These are phyloP conservation scores for Oncorhynchus keta DNA, from an alignment of 2,113 vertebrate genomes.

Conservation along the genomic window DNA sequence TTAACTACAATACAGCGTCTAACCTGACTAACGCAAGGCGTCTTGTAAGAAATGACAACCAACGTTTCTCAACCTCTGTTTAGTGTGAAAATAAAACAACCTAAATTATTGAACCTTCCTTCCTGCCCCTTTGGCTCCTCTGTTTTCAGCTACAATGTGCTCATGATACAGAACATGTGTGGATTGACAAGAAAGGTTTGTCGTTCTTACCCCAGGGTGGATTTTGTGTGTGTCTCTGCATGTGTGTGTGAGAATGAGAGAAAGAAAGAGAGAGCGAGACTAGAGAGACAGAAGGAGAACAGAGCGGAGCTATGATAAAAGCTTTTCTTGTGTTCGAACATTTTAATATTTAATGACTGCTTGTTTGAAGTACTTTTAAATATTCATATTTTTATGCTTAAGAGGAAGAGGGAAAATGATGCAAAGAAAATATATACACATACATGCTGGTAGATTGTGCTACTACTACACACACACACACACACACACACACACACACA, in stretches of 20 bases:
- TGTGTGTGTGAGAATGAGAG: constrained; percentile 16
- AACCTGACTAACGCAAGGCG: neutral
- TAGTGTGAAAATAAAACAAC: constrained; percentile 30
- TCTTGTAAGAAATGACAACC: constrained; percentile 40
- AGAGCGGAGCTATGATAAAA: constrained; percentile 58
- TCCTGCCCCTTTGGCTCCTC: constrained; percentile 11
- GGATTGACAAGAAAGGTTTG: constrained; percentile 41
- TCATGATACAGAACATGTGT: constrained; percentile 49
- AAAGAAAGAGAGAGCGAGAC: constrained; percentile 21
- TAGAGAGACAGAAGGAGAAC: constrained; percentile 44
- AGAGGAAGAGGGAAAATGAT: constrained; percentile 65
- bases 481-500: constrained; percentile 13
- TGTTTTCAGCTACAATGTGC: constrained; percentile 50
- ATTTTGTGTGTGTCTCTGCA: constrained; percentile 24
- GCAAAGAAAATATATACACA: constrained; percentile 49
- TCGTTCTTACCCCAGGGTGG: constrained; percentile 53
- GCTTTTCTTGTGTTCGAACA: constrained; percentile 56
- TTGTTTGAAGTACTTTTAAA: constrained; percentile 76
- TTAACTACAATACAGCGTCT: neutral
- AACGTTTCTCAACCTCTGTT: constrained; percentile 19
- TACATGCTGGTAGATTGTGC: constrained; percentile 30
- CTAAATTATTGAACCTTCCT: constrained; percentile 46
- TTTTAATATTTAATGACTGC: constrained; percentile 75
- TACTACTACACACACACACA: neutral
- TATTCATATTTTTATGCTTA: constrained; percentile 74